Evolutionary conservation across 2,888 invertebrate genomes (phyloP), one percentile per base, ranked within the genome.

Genomic region (Brachypterus glaber): DNA sequence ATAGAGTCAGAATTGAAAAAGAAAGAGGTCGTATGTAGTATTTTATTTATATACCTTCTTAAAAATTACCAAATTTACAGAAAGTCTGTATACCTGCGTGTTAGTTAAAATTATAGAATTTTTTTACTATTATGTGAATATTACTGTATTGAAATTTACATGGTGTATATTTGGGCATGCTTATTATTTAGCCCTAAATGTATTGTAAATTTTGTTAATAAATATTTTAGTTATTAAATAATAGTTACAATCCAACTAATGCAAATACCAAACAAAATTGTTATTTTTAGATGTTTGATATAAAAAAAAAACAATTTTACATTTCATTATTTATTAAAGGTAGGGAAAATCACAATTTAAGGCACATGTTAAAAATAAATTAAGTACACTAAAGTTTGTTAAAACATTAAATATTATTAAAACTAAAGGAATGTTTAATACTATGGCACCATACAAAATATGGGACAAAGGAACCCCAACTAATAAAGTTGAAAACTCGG

Each of bases 1-100:
- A 95, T 63, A 80, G 84, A 43, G 77, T 73, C 62, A 76, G 95
- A 58, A 72, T 96, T 53, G 86, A 90, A 60, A 73, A 79, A 49
- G 95, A 95, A 68, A 72, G 79, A 42, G 48, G 49, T 45, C 52
- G 56, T 37, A 52, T 57, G 52, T 55, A 47, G 48, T 27, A 45
- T 29, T 37, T 16, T 37, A 16, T 16, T 12, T 11, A 40, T 26
- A 30, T 30, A 29, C 15, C 32, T 21, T 30, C n/a, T n/a, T n/a
- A n/a, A n/a, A n/a, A n/a, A n/a, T n/a, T n/a, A n/a, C n/a, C n/a
- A n/a, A n/a, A n/a, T 30, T 24, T 40, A 37, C 26, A n/a, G 24
- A 30, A n/a, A n/a, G n/a, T n/a, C n/a, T n/a, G n/a, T n/a, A n/a
- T n/a, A n/a, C n/a, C n/a, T n/a, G n/a, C n/a, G n/a, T n/a, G n/a